A percentile compares a stretch with the other conserved stretches of the same genome.
Evolutionary conservation across 2,888 invertebrate species (phyloP).

Genomic region (Perizoma affinitatum): DNA sequence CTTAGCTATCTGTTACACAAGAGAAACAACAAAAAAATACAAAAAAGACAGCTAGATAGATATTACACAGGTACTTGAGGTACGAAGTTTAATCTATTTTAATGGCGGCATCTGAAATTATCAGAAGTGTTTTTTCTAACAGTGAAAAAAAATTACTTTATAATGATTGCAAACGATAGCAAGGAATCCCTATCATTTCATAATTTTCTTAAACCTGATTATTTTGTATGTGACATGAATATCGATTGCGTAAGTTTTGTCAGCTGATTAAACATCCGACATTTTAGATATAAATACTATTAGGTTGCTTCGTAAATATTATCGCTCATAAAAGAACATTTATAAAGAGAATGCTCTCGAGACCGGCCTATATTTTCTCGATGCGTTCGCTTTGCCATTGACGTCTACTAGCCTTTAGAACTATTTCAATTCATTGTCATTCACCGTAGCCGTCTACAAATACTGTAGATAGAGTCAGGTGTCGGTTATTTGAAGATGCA

Average conservation of each 20-base stretch:
- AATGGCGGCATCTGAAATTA: too few species aligned
- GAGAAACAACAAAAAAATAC: too few species aligned
- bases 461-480: not conserved
- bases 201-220: conserved; percentile 15
- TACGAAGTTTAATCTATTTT: too few species aligned
- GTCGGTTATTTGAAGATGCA: not conserved
- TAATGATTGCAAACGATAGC: not conserved
- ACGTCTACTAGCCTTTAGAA: conserved; percentile 6
- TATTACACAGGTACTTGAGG: too few species aligned
- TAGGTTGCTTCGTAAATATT: conserved; percentile 10
- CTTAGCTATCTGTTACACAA: too few species aligned
- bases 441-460: not conserved
- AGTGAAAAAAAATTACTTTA: too few species aligned
- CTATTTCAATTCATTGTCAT: conserved; percentile 9
- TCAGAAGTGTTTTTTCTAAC: too few species aligned
- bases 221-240: conserved; percentile 12
- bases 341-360: conserved; percentile 34
- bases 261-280: conserved; percentile 5
- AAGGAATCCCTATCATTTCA: conserved; percentile 10
- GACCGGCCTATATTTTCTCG: conserved; percentile 19
- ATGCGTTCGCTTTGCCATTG: conserved; percentile 4
- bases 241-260: not conserved
- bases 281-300: not conserved
- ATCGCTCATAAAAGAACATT: conserved; percentile 17
- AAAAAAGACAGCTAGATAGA: too few species aligned